Evolutionary conservation across 2,888 invertebrate genomes (phyloP).

Genomic region (Hetaerina titia): DNA sequence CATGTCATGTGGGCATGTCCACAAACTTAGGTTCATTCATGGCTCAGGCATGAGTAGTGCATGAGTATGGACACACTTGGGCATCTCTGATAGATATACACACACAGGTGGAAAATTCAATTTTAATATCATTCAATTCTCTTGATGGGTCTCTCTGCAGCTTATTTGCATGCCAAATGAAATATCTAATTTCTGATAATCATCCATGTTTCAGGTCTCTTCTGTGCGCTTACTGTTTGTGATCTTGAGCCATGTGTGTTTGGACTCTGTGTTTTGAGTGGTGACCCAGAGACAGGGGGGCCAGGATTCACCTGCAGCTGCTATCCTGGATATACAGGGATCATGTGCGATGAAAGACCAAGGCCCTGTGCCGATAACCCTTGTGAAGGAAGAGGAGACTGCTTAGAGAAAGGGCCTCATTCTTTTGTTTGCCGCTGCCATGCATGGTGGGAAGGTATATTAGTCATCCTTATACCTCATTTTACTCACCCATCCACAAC

Average conservation of each 20-base stretch:
- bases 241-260: constrained; percentile 85
- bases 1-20: too few species aligned
- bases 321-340: constrained; percentile 83
- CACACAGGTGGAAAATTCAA: too few species aligned
- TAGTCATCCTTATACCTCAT: neutral
- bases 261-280: constrained; percentile 82
- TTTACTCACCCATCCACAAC: too few species aligned
- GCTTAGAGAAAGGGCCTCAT: constrained; percentile 82
- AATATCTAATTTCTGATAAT: too few species aligned
- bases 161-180: too few species aligned
- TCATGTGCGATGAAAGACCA: constrained; percentile 83
- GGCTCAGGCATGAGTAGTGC: too few species aligned
- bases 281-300: constrained; percentile 73
- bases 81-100: too few species aligned
- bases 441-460: constrained; percentile 85
- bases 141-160: too few species aligned
- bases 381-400: constrained; percentile 87
- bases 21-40: too few species aligned
- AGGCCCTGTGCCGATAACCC: constrained; percentile 86
- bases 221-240: constrained; percentile 88
- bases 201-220: constrained; percentile 80
- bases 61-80: too few species aligned
- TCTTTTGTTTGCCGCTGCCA: constrained; percentile 86
- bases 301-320: constrained; percentile 82
- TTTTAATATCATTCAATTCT: too few species aligned